phyloP scores from a whole-genome alignment of 2,888 invertebrate species.

The Andrena marginata region DNA sequence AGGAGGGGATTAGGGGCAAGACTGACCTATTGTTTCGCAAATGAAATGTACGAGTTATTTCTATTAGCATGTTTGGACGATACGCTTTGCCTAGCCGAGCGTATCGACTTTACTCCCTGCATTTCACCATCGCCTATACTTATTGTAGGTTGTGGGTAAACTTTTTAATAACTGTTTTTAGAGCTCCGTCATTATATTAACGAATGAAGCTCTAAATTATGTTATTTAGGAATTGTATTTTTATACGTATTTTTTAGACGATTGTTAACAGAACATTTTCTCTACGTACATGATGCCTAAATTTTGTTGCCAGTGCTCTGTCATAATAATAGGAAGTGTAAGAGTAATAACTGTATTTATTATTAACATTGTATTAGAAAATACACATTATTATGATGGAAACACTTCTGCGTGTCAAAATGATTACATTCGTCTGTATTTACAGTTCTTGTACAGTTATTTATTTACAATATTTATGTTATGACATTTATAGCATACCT shows the following conservation, averaged over 20 bases:
- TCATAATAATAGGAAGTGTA: slow-evolving; percentile 70
- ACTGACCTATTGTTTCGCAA: slow-evolving; percentile 78
- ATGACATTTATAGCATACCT: slow-evolving; percentile 34
- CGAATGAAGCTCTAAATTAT: slow-evolving; percentile 69
- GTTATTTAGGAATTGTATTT: slow-evolving; percentile 79
- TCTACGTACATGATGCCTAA: slow-evolving; percentile 60
- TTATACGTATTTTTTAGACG: slow-evolving; percentile 71
- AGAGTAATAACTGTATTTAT: slow-evolving; percentile 74
- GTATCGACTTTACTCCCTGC: slow-evolving; percentile 52
- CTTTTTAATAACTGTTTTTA: slow-evolving; percentile 71
- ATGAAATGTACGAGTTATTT: slow-evolving; percentile 74
- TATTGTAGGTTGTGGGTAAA: slow-evolving; percentile 60
- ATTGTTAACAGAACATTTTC: slow-evolving; percentile 65
- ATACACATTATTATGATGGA: slow-evolving; percentile 65
- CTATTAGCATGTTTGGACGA: slow-evolving; percentile 66
- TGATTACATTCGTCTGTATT: slow-evolving; percentile 53
- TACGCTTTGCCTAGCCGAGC: slow-evolving; percentile 53
- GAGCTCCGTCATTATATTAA: slow-evolving; percentile 77
- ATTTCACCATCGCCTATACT: slow-evolving; percentile 39
- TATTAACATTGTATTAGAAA: slow-evolving; percentile 66
- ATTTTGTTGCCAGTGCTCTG: slow-evolving; percentile 75
- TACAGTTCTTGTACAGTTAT: slow-evolving; percentile 65
- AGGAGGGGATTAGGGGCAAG: slow-evolving; percentile 80
- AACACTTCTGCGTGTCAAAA: slow-evolving; percentile 53
- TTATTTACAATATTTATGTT: slow-evolving; percentile 65